A percentile compares a stretch with the other conserved stretches of the same genome.
Conservation (phyloP, 2,113 vertebrate genomes). For the Talpa occidentalis region DNA sequence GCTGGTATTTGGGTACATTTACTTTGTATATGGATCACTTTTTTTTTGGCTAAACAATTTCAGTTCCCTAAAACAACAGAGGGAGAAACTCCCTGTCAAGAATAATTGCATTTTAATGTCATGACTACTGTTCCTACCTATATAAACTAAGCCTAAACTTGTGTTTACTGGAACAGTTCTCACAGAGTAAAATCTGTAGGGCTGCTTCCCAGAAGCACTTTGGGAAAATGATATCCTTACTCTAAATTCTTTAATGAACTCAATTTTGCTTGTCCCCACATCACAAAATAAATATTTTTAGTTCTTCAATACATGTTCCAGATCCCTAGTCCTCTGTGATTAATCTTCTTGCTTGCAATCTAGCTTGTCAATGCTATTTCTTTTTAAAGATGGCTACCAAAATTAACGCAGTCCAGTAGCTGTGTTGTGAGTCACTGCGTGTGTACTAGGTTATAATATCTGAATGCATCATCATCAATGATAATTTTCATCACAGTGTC, state of each 20-base stretch:
- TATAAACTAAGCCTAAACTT: no score
- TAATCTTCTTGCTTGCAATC: neutral
- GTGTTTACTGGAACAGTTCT: no score
- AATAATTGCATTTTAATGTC: no score
- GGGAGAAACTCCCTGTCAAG: no score
- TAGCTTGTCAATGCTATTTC: neutral
- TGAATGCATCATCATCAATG: neutral
- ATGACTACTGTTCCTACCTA: no score
- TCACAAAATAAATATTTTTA: neutral
- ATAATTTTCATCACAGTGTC: neutral
- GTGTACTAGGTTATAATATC: neutral
- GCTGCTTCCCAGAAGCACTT: no score
- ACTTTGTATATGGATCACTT: neutral
- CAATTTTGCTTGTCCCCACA: no score
- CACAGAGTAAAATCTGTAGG: neutral
- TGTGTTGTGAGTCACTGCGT: neutral
- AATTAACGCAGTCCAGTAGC: neutral
- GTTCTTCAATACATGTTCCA: neutral
- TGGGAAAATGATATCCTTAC: no score
- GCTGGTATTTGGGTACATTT: neutral
- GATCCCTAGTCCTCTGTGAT: neutral
- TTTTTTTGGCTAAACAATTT: neutral
- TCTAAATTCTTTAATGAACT: no score
- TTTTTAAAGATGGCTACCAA: conserved; percentile 21
- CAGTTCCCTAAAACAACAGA: no score